Evolutionary conservation across 2,888 invertebrate species (phyloP), one percentile per base, ranked within the genome.

Genomic region (Lottia scabra): DNA sequence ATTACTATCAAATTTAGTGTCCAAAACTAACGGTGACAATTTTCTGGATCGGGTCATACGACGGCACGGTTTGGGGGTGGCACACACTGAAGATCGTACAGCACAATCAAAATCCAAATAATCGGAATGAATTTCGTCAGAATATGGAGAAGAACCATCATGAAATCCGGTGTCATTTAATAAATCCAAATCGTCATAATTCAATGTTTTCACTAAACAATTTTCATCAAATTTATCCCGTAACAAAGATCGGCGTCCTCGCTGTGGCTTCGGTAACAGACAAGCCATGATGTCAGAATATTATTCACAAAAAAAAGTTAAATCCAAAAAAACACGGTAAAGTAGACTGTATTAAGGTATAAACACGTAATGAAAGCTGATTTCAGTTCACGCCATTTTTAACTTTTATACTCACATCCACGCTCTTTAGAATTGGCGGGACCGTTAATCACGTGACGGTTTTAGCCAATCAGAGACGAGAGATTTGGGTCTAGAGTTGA

Each of bases 341-440:
- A 72, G 72, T 72, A 71, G 72, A 69, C 63, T 70, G 23, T 56
- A 23, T 56, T 23, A 19, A 13, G 56, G 19, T 56, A 23, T 23
- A 23, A 56, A 23, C 56, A 56, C 56, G 56, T 23, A 23, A 19
- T 56, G 56, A 56, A 56, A 56, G 56, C 56, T 56, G 56, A 56
- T 10, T 23, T 23, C 56, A 12, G 23, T 56, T 56, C 23, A 56
- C 19, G 56, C 19, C 38, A 38, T 71, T 56, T 56, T 12, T 23
- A 23, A 19, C 23, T 56, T 23, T 23, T 56, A 56, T 56, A 56
- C 56, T 73, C 71, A 75, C 74, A 72, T 75, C 78, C 70, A 68
- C 71, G 72, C 73, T 75, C 79, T 82, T 84, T 71, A 75, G 77
- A 83, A 81, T 84, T 85, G 83, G 85, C 85, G 85, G 83, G 83